Conservation (phyloP, 2,888 invertebrate species). For the Allolobophora icterica region DNA sequence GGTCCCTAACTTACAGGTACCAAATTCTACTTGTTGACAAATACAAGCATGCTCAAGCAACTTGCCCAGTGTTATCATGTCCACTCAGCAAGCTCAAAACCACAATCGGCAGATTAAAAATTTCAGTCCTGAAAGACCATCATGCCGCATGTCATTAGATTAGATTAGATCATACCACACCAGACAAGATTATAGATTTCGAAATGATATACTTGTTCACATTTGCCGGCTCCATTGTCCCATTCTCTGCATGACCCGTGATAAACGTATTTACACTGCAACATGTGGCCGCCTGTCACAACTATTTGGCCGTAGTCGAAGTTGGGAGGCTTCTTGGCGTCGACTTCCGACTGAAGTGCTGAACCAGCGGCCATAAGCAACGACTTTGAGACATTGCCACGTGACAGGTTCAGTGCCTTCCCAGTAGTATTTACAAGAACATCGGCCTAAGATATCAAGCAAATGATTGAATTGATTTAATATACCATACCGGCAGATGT, state of each 20-base stretch:
- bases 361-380: conserved; percentile 53
- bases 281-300: conserved; percentile 49
- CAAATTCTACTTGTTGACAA: too few species aligned
- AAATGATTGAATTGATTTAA: too few species aligned
- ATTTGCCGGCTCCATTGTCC: conserved; percentile 44
- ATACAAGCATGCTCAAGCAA: too few species aligned
- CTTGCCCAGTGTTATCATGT: too few species aligned
- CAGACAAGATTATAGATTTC: neutral
- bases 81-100: too few species aligned
- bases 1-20: too few species aligned
- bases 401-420: conserved; percentile 50
- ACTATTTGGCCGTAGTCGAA: conserved; percentile 50
- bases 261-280: conserved; percentile 52
- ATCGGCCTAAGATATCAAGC: conserved; percentile 51
- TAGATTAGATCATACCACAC: too few species aligned
- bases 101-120: too few species aligned
- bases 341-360: conserved; percentile 50
- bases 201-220: conserved; percentile 31
- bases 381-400: conserved; percentile 53
- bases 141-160: too few species aligned
- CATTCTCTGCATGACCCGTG: conserved; percentile 51
- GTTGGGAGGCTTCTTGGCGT: neutral
- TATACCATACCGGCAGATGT: too few species aligned
- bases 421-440: conserved; percentile 54
- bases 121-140: too few species aligned